Percentiles rank a stretch among this genome's conserved stretches.
These are phyloP conservation scores for Caenorhabditis inopinata DNA, from an alignment of 1,140 invertebrate species.

Conservation along the genomic window DNA sequence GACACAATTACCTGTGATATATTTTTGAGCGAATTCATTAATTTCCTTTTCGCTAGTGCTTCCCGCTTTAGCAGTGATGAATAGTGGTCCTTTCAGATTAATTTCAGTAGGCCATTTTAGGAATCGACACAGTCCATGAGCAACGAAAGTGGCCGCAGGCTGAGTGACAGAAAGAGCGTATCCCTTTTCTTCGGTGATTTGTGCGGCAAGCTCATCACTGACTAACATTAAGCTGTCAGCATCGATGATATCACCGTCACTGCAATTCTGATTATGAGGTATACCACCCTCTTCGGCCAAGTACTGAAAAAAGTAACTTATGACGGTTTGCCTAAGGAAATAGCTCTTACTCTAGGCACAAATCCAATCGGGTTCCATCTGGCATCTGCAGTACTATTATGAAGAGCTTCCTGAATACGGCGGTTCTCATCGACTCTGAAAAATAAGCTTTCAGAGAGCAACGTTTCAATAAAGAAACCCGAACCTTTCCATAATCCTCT, in stretches of 20 bases:
- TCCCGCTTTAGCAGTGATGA: conserved; percentile 40
- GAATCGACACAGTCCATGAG: conserved; percentile 46
- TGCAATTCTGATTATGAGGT: background rate
- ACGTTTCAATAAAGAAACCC: no score
- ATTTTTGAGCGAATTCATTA: background rate
- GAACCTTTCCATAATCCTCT: conserved; percentile 37
- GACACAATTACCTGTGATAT: background rate
- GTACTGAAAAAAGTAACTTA: background rate
- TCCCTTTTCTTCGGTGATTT: conserved; percentile 32
- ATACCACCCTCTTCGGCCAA: background rate
- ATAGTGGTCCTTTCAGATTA: conserved; percentile 47
- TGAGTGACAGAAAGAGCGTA: conserved; percentile 28
- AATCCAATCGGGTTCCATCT: conserved; percentile 41
- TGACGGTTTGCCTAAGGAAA: background rate
- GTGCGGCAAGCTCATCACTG: conserved; percentile 27
- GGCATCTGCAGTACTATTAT: background rate
- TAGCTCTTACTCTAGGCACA: conserved; percentile 25
- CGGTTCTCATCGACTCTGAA: conserved; percentile 9
- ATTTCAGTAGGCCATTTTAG: conserved; percentile 45
- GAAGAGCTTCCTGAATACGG: conserved; percentile 13
- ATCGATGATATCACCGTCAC: background rate
- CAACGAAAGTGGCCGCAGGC: conserved; percentile 35
- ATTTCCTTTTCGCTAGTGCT: background rate
- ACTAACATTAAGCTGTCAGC: background rate
- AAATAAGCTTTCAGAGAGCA: background rate